Evolutionary conservation across 2,113 vertebrate species (phyloP).

Genomic region (Xyliphius kryptos): DNA sequence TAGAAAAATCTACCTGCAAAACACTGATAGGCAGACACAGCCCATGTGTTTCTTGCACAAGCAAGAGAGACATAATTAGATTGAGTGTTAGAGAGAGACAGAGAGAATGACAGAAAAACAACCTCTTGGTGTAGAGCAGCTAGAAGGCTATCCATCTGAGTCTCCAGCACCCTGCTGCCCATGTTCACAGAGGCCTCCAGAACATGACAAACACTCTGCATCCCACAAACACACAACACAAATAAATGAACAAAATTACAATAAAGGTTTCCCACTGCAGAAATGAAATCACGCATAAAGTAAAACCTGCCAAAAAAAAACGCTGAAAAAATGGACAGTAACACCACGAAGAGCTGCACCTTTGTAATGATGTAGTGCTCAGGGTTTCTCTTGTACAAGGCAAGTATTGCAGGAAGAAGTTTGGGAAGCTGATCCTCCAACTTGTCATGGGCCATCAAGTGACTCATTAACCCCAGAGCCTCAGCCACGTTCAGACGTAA

Average conservation of each 20-base stretch:
- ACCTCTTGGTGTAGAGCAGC: slow-evolving; percentile 70
- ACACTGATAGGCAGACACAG: too few species aligned
- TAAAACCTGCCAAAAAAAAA: too few species aligned
- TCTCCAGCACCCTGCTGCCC: slow-evolving; percentile 80
- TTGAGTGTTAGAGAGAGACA: too few species aligned
- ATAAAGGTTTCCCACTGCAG: background rate
- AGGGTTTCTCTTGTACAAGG: slow-evolving; percentile 80
- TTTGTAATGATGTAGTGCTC: slow-evolving; percentile 83
- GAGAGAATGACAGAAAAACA: too few species aligned
- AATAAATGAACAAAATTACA: background rate
- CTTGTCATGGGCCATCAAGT: slow-evolving; percentile 78
- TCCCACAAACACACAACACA: background rate
- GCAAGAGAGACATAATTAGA: too few species aligned
- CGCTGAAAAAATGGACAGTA: too few species aligned
- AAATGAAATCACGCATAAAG: too few species aligned
- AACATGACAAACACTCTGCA: slow-evolving; percentile 83
- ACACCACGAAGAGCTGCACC: slow-evolving; percentile 56
- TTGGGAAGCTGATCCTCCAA: slow-evolving; percentile 87
- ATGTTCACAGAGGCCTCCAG: slow-evolving; percentile 78
- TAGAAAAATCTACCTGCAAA: too few species aligned
- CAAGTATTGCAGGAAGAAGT: slow-evolving; percentile 74
- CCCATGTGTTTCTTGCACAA: too few species aligned
- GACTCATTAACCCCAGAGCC: slow-evolving; percentile 82
- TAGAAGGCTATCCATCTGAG: slow-evolving; percentile 75
- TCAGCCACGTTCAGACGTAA: slow-evolving; percentile 81